Percentiles rank a stretch among this genome's conserved stretches.
Evolutionary conservation across 2,888 invertebrate genomes (phyloP).

Genomic region (Chloroclysta siterata): DNA sequence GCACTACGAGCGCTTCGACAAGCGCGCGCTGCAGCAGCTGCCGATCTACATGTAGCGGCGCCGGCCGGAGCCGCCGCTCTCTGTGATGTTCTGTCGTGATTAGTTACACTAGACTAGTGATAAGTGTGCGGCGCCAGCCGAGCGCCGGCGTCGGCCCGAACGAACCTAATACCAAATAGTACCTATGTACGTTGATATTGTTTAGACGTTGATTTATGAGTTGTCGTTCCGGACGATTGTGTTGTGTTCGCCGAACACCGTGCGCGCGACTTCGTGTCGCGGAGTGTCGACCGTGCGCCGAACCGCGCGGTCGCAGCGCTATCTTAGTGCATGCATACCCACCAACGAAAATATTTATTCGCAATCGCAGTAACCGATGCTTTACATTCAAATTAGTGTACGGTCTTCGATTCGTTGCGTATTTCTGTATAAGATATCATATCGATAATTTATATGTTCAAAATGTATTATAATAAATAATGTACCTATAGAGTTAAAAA

Average conservation of each 20-base stretch:
- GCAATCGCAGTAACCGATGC: constrained; percentile 78
- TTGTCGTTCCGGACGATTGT: constrained; percentile 69
- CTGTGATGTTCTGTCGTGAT: constrained; percentile 79
- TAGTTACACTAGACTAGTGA: constrained; percentile 61
- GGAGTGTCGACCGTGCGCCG: constrained; percentile 39
- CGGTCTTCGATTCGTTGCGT: constrained; percentile 81
- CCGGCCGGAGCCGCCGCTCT: constrained; percentile 59
- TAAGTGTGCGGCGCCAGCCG: constrained; percentile 58
- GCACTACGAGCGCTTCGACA: constrained; percentile 80
- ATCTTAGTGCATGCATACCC: constrained; percentile 57
- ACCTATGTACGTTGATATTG: constrained; percentile 77
- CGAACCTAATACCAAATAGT: constrained; percentile 79
- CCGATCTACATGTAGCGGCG: constrained; percentile 81
- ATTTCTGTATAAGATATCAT: constrained; percentile 82
- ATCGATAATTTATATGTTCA: constrained; percentile 84
- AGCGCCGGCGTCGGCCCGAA: constrained; percentile 43
- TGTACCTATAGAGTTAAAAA: constrained; percentile 82
- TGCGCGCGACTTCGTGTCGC: constrained; percentile 45
- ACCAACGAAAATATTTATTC: constrained; percentile 78
- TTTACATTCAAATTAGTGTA: constrained; percentile 76
- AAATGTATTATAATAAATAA: constrained; percentile 81
- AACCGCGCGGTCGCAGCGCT: constrained; percentile 29
- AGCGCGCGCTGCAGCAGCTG: constrained; percentile 82
- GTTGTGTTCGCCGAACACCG: constrained; percentile 47
- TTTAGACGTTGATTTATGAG: constrained; percentile 77